Conservation (phyloP, 2,113 vertebrate species). For the Salvelinus fontinalis region DNA sequence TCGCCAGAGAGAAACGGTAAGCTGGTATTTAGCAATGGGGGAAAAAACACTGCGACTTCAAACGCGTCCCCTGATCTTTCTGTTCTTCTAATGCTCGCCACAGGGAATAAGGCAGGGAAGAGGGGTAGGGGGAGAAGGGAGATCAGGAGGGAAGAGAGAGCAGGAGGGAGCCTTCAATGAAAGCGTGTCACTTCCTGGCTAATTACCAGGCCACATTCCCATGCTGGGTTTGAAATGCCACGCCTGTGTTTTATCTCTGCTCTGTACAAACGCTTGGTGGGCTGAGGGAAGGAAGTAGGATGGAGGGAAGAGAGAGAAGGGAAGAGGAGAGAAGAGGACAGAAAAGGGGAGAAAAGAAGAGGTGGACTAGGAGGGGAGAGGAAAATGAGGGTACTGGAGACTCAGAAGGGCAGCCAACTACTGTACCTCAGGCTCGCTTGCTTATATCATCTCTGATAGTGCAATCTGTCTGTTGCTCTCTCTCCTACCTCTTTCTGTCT, state of each 20-base stretch:
- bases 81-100: constrained; percentile 31
- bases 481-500: constrained; percentile 30
- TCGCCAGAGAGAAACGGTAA: constrained; percentile 29
- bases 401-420: constrained; percentile 28
- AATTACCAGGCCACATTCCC: constrained; percentile 48
- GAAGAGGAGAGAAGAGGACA: constrained; percentile 27
- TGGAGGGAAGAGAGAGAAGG: constrained; percentile 9
- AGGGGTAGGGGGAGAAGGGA: constrained; percentile 28
- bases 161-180: constrained; percentile 22
- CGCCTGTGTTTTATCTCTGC: constrained; percentile 40
- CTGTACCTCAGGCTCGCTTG: constrained; percentile 26
- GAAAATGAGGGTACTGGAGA: constrained; percentile 30
- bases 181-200: constrained; percentile 37
- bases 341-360: constrained; percentile 18
- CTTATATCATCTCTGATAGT: neutral
- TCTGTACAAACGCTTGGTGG: constrained; percentile 19
- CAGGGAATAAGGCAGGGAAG: neutral
- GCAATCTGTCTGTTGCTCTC: constrained; percentile 47
- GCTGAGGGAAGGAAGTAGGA: neutral
- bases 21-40: constrained; percentile 22
- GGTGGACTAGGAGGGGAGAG: constrained; percentile 7
- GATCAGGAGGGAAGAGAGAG: constrained; percentile 16
- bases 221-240: constrained; percentile 46
- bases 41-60: constrained; percentile 26
- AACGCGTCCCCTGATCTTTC: constrained; percentile 34